Evolutionary conservation across 2,113 vertebrate genomes (phyloP).

Genomic region (Fulmarus glacialis): DNA sequence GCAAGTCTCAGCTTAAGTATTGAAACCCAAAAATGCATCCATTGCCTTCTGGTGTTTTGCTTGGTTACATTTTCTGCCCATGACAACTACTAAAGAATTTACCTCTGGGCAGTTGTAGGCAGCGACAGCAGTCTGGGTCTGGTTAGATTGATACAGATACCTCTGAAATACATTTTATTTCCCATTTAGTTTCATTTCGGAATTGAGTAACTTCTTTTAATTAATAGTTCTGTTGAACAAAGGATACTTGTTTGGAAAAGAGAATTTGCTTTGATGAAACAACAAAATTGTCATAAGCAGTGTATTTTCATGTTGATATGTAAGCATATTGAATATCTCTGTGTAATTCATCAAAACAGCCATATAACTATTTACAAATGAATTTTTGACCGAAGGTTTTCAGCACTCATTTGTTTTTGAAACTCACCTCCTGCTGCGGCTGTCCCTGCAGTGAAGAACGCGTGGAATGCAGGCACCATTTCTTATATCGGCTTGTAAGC

Average conservation of each 20-base stretch:
- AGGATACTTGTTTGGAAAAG: neutral
- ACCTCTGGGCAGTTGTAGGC: neutral
- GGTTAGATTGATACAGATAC: neutral
- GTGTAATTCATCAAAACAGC: neutral
- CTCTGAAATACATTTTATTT: neutral
- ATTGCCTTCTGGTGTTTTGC: neutral
- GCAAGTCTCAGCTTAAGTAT: neutral
- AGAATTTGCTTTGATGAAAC: neutral
- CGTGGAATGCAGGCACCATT: neutral
- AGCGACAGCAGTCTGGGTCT: neutral
- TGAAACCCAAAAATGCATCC: neutral
- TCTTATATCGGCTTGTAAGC: fast-evolving
- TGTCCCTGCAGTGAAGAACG: neutral
- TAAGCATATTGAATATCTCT: neutral
- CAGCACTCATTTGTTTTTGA: neutral
- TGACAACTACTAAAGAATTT: neutral
- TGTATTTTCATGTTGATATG: neutral
- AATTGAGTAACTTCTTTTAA: neutral
- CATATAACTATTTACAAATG: neutral
- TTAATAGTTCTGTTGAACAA: neutral
- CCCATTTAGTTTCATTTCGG: neutral
- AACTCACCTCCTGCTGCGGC: neutral
- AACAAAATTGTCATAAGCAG: neutral
- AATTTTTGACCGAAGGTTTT: neutral
- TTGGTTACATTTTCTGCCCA: neutral